Evolutionary conservation across 2,797 vertebrate genomes (phyloP).

Genomic region (Scolopax bukidnonensis): DNA sequence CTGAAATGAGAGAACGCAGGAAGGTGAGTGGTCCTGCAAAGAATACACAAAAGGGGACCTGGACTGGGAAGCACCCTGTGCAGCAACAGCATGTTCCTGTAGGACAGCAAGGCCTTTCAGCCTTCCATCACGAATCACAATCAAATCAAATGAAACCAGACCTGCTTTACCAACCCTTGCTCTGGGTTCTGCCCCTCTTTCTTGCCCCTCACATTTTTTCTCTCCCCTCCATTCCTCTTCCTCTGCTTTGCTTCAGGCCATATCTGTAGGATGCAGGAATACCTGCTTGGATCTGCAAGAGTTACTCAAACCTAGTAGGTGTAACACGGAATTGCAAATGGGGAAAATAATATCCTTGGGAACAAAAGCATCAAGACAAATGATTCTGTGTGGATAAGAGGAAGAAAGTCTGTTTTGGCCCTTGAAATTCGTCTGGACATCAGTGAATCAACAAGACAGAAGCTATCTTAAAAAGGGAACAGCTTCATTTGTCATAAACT

Average conservation of each 20-base stretch:
- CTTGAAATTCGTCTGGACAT: slow-evolving; percentile 28
- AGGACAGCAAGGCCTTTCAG: neutral
- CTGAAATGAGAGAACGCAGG: slow-evolving; percentile 76
- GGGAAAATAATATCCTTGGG: neutral
- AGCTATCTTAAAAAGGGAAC: slow-evolving; percentile 12
- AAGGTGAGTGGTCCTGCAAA: neutral
- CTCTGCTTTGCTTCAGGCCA: neutral
- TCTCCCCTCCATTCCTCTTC: neutral
- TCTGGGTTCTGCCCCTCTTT: neutral
- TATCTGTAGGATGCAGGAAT: neutral
- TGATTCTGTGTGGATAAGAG: neutral
- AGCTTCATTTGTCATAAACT: slow-evolving; percentile 37
- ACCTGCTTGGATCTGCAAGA: neutral
- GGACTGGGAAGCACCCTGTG: neutral
- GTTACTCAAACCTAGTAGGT: neutral
- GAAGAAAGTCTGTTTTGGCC: neutral
- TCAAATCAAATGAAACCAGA: neutral
- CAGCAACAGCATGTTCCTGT: neutral
- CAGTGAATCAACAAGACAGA: neutral
- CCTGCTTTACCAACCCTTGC: neutral
- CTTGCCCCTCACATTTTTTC: neutral
- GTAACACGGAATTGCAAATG: neutral
- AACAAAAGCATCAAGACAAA: neutral
- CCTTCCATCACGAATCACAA: neutral
- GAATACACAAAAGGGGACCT: rapidly evolving